Percentiles rank a stretch among this genome's conserved stretches.
Evolutionary conservation across 2,113 vertebrate genomes (phyloP).

Genomic region (Amblyopsis rosae): DNA sequence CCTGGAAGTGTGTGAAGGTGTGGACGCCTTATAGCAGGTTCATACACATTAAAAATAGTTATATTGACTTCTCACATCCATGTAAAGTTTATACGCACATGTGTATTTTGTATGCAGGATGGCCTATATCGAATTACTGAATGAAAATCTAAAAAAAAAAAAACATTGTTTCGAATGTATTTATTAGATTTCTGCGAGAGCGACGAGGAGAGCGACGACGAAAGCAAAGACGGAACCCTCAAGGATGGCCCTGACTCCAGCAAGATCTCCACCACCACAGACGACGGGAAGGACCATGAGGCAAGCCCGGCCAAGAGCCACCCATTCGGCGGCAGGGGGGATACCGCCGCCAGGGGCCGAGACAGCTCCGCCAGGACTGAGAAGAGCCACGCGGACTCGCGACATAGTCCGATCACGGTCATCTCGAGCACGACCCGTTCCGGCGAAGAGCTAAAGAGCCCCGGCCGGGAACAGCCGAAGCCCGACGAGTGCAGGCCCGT

Average conservation of each 20-base stretch:
- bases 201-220: conserved; percentile 92
- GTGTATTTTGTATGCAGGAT: too few species aligned
- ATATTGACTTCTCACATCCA: too few species aligned
- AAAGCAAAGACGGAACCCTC: conserved; percentile 87
- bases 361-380: conserved; percentile 78
- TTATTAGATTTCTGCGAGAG: conserved; percentile 88
- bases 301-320: conserved; percentile 77
- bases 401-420: conserved; percentile 89
- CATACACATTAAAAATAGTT: too few species aligned
- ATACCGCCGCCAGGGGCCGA: conserved; percentile 57
- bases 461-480: conserved; percentile 81
- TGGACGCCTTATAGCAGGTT: too few species aligned
- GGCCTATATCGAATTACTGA: too few species aligned
- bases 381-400: conserved; percentile 87
- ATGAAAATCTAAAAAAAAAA: too few species aligned
- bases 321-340: conserved; percentile 55
- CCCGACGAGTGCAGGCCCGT: conserved; percentile 82
- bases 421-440: conserved; percentile 90
- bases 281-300: conserved; percentile 83
- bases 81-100: too few species aligned
- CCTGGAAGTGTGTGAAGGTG: too few species aligned
- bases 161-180: neutral
- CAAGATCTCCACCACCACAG: conserved; percentile 90
- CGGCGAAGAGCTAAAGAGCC: conserved; percentile 86
- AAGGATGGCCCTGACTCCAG: conserved; percentile 84